Percentiles rank a stretch among this genome's conserved stretches.
These are phyloP conservation scores for Seriola rivoliana DNA, from an alignment of 2,113 vertebrate species.

Conservation along the genomic window DNA sequence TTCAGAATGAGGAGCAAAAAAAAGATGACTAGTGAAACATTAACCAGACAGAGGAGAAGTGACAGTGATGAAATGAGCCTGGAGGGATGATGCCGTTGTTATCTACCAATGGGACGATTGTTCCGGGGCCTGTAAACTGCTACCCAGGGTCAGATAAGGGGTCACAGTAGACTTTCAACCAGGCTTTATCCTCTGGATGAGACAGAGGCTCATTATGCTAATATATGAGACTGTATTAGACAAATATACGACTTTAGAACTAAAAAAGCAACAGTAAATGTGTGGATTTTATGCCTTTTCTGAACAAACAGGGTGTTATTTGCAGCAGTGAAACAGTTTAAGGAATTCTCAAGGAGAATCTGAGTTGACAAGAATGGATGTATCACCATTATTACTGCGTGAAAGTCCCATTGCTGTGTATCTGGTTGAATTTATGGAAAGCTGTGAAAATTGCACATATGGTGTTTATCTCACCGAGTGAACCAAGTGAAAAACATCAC, in stretches of 20 bases:
- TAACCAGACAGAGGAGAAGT: conserved; percentile 78
- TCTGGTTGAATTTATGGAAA: conserved; percentile 62
- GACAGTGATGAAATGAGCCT: conserved; percentile 81
- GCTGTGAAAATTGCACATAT: conserved; percentile 71
- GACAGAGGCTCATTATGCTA: conserved; percentile 73
- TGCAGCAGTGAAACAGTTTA: not conserved
- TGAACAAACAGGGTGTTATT: not conserved
- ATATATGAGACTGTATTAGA: conserved; percentile 68
- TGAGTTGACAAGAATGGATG: conserved; percentile 11
- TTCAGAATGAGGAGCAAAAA: conserved; percentile 40
- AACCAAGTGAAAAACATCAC: conserved; percentile 66
- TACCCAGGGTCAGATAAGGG: conserved; percentile 77
- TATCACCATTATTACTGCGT: conserved; percentile 17
- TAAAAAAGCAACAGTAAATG: conserved; percentile 30
- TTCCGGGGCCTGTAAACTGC: conserved; percentile 77
- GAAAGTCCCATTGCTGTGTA: conserved; percentile 39
- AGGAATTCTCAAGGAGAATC: conserved; percentile 4
- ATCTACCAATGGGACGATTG: conserved; percentile 79
- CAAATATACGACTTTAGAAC: conserved; percentile 49
- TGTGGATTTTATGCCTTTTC: not conserved
- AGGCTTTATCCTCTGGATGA: conserved; percentile 61
- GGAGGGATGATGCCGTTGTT: conserved; percentile 79
- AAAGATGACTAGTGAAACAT: conserved; percentile 80
- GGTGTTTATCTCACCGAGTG: conserved; percentile 73
- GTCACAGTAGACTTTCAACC: conserved; percentile 75